Evolutionary conservation across 2,113 vertebrate genomes (phyloP).

Genomic region (Nymphicus hollandicus): DNA sequence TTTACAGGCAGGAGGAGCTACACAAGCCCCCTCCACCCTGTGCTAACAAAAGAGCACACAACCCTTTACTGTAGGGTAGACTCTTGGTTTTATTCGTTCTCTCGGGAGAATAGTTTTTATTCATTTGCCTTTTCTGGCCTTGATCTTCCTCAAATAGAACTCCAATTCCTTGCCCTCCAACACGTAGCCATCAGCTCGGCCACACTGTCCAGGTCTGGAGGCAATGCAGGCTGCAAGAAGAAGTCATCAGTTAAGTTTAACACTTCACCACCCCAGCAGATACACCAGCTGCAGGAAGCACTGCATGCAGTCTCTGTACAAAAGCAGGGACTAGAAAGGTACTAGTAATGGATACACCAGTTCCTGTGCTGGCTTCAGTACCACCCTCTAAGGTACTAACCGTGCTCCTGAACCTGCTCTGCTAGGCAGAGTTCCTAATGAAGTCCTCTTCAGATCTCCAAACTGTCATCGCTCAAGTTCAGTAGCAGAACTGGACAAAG

Average conservation of each 20-base stretch:
- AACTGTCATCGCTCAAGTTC: conserved; percentile 73
- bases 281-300: neutral
- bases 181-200: conserved; percentile 93
- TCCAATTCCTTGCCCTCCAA: conserved; percentile 97
- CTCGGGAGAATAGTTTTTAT: conserved; percentile 16
- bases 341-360: neutral
- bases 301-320: neutral
- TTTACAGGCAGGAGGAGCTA: neutral
- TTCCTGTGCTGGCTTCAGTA: fast-evolving
- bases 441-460: conserved; percentile 76
- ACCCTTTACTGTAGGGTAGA: neutral
- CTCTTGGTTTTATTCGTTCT: conserved; percentile 70
- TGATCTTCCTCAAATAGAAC: conserved; percentile 98
- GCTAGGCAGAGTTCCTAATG: neutral
- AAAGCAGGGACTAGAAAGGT: fast-evolving
- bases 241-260: neutral
- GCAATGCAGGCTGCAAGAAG: conserved; percentile 88
- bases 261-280: neutral
- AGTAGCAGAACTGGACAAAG: conserved; percentile 88
- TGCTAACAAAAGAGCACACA: neutral
- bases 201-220: conserved; percentile 95
- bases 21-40: neutral
- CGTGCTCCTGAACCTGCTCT: fast-evolving
- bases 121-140: conserved; percentile 99
- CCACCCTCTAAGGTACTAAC: neutral